These are phyloP conservation scores for Zeus faber DNA, from an alignment of 2,113 vertebrate genomes.

Conservation along the genomic window DNA sequence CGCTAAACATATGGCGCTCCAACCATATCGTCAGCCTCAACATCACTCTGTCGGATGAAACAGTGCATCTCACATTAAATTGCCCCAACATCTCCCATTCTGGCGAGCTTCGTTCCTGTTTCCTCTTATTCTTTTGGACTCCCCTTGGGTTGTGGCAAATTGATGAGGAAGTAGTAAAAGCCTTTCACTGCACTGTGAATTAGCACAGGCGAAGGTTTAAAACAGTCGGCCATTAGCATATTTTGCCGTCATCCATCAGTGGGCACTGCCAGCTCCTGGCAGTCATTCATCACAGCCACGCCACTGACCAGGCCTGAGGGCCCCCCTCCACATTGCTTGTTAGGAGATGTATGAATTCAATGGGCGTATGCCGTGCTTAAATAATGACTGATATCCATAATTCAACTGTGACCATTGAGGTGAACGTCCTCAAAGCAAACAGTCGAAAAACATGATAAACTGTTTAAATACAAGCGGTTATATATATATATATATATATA, in stretches of 20 bases:
- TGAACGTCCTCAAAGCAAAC: too few relatives aligned
- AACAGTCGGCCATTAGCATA: constrained; percentile 68
- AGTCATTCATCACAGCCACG: constrained; percentile 59
- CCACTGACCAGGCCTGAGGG: constrained; percentile 32
- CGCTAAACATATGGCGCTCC: too few relatives aligned
- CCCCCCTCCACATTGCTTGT: constrained; percentile 47
- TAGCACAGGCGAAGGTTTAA: constrained; percentile 49
- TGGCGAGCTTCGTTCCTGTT: neutral
- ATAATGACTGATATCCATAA: too few relatives aligned
- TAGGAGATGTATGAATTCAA: constrained; percentile 48
- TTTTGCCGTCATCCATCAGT: constrained; percentile 52
- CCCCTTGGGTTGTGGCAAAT: constrained; percentile 58
- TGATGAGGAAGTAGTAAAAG: constrained; percentile 43
- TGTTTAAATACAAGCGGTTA: too few relatives aligned
- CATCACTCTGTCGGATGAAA: too few relatives aligned
- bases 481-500: too few relatives aligned
- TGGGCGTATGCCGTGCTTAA: too few relatives aligned
- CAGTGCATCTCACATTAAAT: too few relatives aligned
- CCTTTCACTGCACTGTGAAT: constrained; percentile 53
- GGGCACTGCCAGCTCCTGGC: constrained; percentile 35
- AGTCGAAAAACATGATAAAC: too few relatives aligned
- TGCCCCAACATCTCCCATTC: constrained; percentile 20
- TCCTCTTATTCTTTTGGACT: constrained; percentile 24
- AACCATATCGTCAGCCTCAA: too few relatives aligned
- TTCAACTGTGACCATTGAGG: too few relatives aligned